These are phyloP conservation scores for Eonycteris spelaea DNA, from an alignment of 2,113 vertebrate genomes.

Conservation along the genomic window DNA sequence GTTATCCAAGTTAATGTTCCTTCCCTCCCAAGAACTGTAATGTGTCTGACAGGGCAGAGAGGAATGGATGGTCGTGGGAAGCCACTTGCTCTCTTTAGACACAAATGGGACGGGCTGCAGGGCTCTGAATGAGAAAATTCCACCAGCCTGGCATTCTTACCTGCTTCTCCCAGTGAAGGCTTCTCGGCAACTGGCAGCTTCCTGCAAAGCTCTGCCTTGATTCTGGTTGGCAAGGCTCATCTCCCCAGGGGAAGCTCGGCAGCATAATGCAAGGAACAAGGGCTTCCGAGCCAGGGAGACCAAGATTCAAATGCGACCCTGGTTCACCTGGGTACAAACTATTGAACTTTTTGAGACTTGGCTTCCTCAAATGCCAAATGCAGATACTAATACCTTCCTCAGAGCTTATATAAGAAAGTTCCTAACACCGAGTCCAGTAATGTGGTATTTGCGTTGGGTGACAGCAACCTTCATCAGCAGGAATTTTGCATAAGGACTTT, in stretches of 20 bases:
- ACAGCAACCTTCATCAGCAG: neutral
- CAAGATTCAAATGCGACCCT: neutral
- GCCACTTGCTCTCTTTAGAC: neutral
- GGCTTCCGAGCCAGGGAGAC: neutral
- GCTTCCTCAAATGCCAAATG: neutral
- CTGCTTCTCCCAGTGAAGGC: neutral
- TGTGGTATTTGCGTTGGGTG: neutral
- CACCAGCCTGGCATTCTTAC: neutral
- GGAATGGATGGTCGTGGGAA: neutral
- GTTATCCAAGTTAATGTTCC: rapidly evolving
- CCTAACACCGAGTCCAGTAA: neutral
- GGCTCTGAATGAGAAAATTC: neutral
- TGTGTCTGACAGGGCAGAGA: neutral
- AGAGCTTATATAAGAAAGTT: neutral
- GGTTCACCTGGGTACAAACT: neutral
- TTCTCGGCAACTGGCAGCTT: neutral
- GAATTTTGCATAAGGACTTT: neutral
- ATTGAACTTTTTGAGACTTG: neutral
- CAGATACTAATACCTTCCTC: neutral
- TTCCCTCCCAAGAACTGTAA: neutral
- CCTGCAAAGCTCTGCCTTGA: neutral
- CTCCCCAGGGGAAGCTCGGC: neutral
- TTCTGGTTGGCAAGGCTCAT: neutral
- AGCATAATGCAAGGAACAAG: neutral
- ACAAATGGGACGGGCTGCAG: neutral